Percentiles rank a stretch among this genome's conserved stretches.
These are phyloP conservation scores for Malurus cyaneus DNA, from an alignment of 2,113 vertebrate species.

Conservation along the genomic window DNA sequence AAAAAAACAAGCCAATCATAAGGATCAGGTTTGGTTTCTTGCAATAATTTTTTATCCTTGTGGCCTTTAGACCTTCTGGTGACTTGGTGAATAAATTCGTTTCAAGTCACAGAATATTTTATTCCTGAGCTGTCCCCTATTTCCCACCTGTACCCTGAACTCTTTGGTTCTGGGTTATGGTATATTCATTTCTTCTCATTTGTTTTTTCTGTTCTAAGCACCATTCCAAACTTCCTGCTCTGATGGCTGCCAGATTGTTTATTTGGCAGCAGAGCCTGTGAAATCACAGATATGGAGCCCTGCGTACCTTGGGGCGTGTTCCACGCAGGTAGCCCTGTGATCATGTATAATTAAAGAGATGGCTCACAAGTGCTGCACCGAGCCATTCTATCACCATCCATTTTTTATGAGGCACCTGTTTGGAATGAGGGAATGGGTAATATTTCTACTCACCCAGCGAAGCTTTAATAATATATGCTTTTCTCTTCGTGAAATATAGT, in stretches of 20 bases:
- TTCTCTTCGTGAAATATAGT: slow-evolving; percentile 5
- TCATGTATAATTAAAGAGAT: slow-evolving; percentile 58
- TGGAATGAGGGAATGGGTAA: slow-evolving; percentile 27
- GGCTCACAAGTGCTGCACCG: slow-evolving; percentile 26
- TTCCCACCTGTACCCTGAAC: background rate
- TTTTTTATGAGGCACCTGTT: slow-evolving; percentile 69
- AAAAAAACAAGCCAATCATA: background rate
- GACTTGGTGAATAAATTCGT: slow-evolving; percentile 10
- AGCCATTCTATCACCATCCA: slow-evolving; percentile 43
- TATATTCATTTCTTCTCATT: background rate
- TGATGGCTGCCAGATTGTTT: background rate
- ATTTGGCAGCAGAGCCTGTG: slow-evolving; percentile 5
- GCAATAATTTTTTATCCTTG: background rate
- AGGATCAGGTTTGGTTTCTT: background rate
- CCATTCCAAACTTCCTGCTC: background rate
- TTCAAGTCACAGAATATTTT: background rate
- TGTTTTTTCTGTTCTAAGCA: background rate
- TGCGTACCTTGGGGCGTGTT: background rate
- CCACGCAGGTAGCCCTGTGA: slow-evolving; percentile 25
- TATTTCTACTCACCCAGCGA: slow-evolving; percentile 48
- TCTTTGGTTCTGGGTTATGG: background rate
- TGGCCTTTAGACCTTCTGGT: background rate
- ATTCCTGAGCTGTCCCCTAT: background rate
- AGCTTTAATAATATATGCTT: slow-evolving; percentile 63
- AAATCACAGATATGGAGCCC: background rate